Conservation (phyloP, 2,113 vertebrate genomes). For the Clarias batrachus region DNA sequence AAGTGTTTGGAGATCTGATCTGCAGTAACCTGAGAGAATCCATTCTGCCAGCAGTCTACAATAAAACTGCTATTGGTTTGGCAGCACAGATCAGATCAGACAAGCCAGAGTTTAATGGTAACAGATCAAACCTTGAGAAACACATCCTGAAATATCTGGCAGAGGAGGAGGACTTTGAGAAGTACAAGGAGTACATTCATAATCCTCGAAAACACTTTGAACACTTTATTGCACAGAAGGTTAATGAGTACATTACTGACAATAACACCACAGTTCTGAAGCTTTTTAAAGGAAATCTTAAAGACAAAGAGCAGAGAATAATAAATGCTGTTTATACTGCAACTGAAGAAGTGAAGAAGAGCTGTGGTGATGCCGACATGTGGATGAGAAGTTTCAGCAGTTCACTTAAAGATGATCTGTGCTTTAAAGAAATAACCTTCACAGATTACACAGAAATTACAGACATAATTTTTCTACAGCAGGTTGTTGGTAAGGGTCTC, state of each 20-base stretch:
- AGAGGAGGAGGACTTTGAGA: background rate
- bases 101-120: constrained; percentile 65
- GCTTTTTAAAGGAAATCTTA: background rate
- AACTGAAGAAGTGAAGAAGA: constrained; percentile 3
- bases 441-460: background rate
- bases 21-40: constrained; percentile 65
- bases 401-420: constrained; percentile 1
- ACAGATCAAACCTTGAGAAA: constrained; percentile 61
- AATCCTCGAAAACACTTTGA: constrained; percentile 27
- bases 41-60: background rate
- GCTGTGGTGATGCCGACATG: background rate
- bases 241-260: constrained; percentile 50
- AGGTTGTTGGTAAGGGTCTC: background rate
- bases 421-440: background rate
- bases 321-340: background rate
- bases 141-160: background rate
- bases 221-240: constrained; percentile 56
- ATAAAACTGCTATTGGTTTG: background rate
- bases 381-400: background rate
- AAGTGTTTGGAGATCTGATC: constrained; percentile 63
- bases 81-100: constrained; percentile 56
- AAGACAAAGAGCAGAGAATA: background rate
- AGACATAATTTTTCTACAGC: background rate
- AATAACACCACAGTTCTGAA: background rate
- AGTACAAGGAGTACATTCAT: constrained; percentile 63